phyloP scores from a whole-genome alignment of 2,113 vertebrate genomes.

The Neomonachus schauinslandi region DNA sequence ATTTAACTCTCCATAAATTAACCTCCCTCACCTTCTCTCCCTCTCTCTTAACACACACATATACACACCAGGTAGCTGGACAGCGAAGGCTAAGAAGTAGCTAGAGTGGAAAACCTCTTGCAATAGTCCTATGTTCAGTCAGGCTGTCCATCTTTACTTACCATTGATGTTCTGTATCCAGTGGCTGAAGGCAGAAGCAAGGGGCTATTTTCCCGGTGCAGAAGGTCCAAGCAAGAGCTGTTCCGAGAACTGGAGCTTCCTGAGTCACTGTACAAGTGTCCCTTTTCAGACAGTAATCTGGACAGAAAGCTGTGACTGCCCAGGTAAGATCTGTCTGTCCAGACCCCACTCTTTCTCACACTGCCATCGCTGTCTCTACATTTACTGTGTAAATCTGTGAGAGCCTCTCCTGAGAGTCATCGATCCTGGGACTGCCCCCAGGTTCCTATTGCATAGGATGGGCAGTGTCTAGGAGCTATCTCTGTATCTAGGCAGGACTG shows the following conservation, averaged over 20 bases:
- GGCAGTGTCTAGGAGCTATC: conserved; percentile 14
- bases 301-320: conserved; percentile 91
- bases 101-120: not conserved
- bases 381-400: conserved; percentile 85
- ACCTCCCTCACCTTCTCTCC: not conserved
- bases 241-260: conserved; percentile 85
- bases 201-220: conserved; percentile 85
- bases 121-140: not conserved
- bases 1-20: conserved; percentile 35
- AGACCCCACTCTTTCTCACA: conserved; percentile 84
- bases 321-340: conserved; percentile 86
- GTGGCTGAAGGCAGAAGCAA: conserved; percentile 83
- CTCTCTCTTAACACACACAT: not conserved
- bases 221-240: conserved; percentile 84
- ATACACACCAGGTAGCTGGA: not conserved
- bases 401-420: conserved; percentile 72
- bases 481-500: conserved; percentile 58
- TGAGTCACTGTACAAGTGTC: conserved; percentile 83
- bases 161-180: conserved; percentile 94
- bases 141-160: conserved; percentile 85
- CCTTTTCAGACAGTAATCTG: conserved; percentile 88
- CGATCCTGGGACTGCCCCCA: conserved; percentile 71
- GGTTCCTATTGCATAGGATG: conserved; percentile 39
- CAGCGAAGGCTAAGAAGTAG: not conserved
- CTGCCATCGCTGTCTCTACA: conserved; percentile 87